Percentiles rank a stretch among this genome's conserved stretches.
phyloP scores from a whole-genome alignment of 1,140 invertebrate species.

The Pristionchus pacificus region DNA sequence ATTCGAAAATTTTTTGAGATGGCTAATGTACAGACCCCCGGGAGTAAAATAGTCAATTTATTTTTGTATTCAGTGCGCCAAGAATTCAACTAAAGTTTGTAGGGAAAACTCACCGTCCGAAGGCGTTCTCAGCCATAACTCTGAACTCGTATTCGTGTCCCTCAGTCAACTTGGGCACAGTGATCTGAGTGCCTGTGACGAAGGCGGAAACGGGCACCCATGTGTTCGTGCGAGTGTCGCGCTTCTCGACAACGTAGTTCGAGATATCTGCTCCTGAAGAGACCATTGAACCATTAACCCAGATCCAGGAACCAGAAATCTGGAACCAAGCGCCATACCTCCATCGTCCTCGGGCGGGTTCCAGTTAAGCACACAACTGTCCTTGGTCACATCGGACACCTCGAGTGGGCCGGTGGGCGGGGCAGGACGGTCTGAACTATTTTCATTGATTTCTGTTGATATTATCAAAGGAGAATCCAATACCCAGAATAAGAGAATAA shows the following conservation, averaged over 20 bases:
- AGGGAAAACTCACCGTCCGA: conserved; percentile 64
- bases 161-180: conserved; percentile 81
- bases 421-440: conserved; percentile 72
- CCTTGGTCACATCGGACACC: conserved; percentile 84
- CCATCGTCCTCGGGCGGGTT: conserved; percentile 87
- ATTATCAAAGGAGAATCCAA: too few species aligned
- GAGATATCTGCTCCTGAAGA: conserved; percentile 56
- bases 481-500: too few species aligned
- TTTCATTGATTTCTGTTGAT: not conserved
- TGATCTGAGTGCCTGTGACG: conserved; percentile 77
- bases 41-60: too few species aligned
- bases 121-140: conserved; percentile 82
- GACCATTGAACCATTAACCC: not conserved
- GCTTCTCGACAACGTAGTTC: conserved; percentile 91
- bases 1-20: too few species aligned
- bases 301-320: not conserved
- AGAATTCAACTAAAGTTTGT: not conserved
- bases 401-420: conserved; percentile 79
- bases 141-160: conserved; percentile 97
- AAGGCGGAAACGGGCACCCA: conserved; percentile 95
- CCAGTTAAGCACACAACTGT: conserved; percentile 84
- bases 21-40: too few species aligned
- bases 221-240: conserved; percentile 83
- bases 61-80: too few species aligned
- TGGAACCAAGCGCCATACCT: conserved; percentile 33